Percentiles rank a stretch among this genome's conserved stretches.
Conservation (phyloP, 2,113 vertebrate genomes). For the Rhinogobius similis region DNA sequence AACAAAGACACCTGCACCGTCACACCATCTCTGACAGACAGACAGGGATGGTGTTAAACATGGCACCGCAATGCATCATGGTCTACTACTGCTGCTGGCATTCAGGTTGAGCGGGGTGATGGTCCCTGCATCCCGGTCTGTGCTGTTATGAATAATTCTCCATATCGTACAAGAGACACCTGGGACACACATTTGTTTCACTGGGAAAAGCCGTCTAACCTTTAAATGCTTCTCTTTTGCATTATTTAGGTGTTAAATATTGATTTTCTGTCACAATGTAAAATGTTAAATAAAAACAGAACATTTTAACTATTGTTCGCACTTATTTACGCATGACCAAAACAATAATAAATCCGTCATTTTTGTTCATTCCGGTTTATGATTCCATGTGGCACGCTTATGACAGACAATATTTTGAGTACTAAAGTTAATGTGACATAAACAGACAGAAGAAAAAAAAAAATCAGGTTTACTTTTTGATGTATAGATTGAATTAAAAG, state of each 20-base stretch:
- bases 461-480: too few species aligned
- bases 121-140: neutral
- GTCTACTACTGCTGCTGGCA: neutral
- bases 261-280: neutral
- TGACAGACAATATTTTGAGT: too few species aligned
- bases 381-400: too few species aligned
- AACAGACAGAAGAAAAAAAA: too few species aligned
- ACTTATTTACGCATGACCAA: too few species aligned
- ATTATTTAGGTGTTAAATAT: neutral
- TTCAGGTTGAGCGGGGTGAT: neutral
- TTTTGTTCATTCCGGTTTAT: too few species aligned
- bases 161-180: neutral
- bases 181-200: neutral
- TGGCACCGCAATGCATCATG: neutral
- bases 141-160: neutral
- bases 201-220: neutral
- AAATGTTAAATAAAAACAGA: too few species aligned
- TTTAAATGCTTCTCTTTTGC: neutral
- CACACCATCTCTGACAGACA: neutral
- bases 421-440: too few species aligned
- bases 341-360: too few species aligned
- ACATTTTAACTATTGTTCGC: too few species aligned
- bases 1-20: slow-evolving; percentile 29
- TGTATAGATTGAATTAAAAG: too few species aligned
- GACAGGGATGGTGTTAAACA: neutral